A percentile compares a stretch with the other conserved stretches of the same genome.
These are phyloP conservation scores for Eonycteris spelaea DNA, from an alignment of 2,113 vertebrate genomes.

Conservation along the genomic window DNA sequence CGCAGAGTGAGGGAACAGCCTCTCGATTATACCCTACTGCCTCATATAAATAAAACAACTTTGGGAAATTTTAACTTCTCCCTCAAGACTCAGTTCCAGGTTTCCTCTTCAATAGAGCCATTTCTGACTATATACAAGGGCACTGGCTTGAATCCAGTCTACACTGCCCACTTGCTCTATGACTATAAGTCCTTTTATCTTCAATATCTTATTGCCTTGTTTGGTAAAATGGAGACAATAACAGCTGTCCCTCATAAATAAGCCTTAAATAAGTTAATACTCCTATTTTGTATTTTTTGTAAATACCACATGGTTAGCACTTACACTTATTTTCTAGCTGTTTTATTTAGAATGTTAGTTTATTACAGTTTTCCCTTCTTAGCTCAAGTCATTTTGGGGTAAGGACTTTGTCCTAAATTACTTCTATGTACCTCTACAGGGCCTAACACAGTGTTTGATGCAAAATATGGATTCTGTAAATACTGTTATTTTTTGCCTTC, in stretches of 20 bases:
- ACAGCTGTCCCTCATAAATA: neutral
- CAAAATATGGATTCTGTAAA: neutral
- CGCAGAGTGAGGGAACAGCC: neutral
- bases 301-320: neutral
- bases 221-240: neutral
- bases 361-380: neutral
- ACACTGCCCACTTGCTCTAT: neutral
- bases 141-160: neutral
- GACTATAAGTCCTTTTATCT: neutral
- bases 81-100: neutral
- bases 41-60: neutral
- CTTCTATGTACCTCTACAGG: neutral
- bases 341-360: constrained; percentile 21
- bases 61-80: neutral
- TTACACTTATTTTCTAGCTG: neutral
- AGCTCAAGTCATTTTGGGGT: neutral
- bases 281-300: neutral
- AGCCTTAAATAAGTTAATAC: neutral
- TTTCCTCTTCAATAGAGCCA: neutral
- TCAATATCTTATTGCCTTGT: neutral
- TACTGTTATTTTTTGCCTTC: neutral
- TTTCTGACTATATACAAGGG: neutral
- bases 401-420: neutral
- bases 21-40: neutral
- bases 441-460: neutral